A percentile compares a stretch with the other conserved stretches of the same genome.
Evolutionary conservation across 2,888 invertebrate species (phyloP).

Genomic region (Chloromyia formosa): DNA sequence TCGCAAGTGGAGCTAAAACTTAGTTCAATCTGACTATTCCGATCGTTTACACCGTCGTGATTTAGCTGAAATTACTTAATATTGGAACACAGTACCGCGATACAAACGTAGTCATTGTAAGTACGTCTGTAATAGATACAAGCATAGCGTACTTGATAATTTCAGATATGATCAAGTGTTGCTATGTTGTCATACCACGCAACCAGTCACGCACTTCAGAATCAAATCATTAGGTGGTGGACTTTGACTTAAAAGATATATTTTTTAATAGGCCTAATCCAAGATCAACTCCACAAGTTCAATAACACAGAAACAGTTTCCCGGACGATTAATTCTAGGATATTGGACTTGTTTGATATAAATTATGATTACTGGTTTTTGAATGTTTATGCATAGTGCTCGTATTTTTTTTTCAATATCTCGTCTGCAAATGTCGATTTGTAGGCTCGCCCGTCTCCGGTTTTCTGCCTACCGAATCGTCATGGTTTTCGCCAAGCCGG

Average conservation of each 20-base stretch:
- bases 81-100: too few relatives aligned
- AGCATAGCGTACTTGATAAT: not conserved
- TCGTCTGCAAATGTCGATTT: too few relatives aligned
- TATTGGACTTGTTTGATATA: not conserved
- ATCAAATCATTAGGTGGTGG: not conserved
- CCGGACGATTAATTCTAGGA: not conserved
- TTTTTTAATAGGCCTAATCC: not conserved
- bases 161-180: not conserved
- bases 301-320: not conserved
- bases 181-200: not conserved
- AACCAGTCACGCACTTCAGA: not conserved
- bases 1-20: too few relatives aligned
- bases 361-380: conserved; percentile 3
- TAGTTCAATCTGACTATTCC: too few relatives aligned
- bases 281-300: not conserved
- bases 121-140: too few relatives aligned
- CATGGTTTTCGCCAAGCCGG: too few relatives aligned
- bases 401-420: too few relatives aligned
- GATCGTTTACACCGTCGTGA: too few relatives aligned
- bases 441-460: too few relatives aligned
- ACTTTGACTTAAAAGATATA: not conserved
- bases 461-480: too few relatives aligned
- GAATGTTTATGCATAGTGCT: not conserved
- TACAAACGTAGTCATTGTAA: too few relatives aligned
- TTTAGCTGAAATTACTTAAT: too few relatives aligned